These are phyloP conservation scores for Epiblema foenella DNA, from an alignment of 2,888 invertebrate genomes.

Conservation along the genomic window DNA sequence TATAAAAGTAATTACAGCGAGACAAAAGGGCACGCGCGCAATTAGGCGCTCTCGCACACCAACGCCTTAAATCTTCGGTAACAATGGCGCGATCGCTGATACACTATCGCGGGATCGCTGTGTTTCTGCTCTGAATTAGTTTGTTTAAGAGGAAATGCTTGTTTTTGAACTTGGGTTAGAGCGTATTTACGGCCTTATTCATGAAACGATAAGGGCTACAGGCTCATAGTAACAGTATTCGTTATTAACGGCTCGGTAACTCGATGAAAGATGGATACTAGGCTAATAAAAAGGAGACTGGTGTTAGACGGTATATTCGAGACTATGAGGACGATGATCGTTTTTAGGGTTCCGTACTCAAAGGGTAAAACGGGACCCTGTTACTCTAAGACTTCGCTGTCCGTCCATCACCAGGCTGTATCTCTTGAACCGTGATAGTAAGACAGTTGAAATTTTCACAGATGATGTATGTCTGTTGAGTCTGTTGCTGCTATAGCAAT, in stretches of 20 bases:
- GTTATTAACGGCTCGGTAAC: background rate
- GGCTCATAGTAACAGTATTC: background rate
- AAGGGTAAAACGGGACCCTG: no score
- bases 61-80: conserved; percentile 62
- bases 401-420: no score
- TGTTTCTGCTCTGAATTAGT: conserved; percentile 73
- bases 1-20: conserved; percentile 73
- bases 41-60: conserved; percentile 60
- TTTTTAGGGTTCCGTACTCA: no score
- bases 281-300: no score
- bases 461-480: no score
- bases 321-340: no score
- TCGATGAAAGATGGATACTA: background rate
- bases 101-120: conserved; percentile 68
- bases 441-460: no score
- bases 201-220: background rate
- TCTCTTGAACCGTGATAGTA: no score
- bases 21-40: conserved; percentile 69
- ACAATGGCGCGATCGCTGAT: conserved; percentile 76
- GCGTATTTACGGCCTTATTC: conserved; percentile 3
- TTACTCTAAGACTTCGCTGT: no score
- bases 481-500: no score
- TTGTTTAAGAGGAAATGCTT: conserved; percentile 60
- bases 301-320: no score
- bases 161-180: conserved; percentile 43